phyloP scores from a whole-genome alignment of 2,797 vertebrate species.

The Garrulus glandarius region DNA sequence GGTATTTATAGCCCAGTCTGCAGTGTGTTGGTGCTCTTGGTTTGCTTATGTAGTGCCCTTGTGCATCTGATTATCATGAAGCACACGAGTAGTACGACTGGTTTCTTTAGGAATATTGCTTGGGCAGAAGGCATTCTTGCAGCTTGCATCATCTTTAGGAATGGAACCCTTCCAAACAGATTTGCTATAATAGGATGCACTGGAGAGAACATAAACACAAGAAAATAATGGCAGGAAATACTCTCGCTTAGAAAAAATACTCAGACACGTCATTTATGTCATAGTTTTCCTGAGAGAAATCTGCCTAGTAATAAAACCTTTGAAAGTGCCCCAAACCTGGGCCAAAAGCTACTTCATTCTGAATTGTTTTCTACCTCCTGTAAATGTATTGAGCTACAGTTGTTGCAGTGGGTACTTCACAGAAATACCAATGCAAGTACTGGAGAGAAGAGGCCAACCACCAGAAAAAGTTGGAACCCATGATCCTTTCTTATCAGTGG shows the following conservation, averaged over 20 bases:
- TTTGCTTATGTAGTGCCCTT: background rate
- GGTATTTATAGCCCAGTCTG: background rate
- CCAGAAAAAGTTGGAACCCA: background rate
- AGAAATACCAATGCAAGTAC: background rate
- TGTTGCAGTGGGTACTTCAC: background rate
- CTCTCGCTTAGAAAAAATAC: slow-evolving; percentile 27
- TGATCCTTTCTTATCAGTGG: background rate
- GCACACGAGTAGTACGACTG: accelerated
- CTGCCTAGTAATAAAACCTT: background rate
- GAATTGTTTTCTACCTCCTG: background rate
- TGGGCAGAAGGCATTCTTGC: slow-evolving; percentile 6
- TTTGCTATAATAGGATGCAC: slow-evolving; percentile 26
- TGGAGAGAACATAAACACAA: slow-evolving; percentile 24
- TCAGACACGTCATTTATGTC: background rate
- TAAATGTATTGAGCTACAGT: background rate
- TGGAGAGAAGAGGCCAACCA: background rate
- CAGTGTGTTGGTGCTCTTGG: background rate
- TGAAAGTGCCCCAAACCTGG: background rate
- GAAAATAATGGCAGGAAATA: slow-evolving; percentile 59
- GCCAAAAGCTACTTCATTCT: background rate
- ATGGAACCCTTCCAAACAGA: background rate
- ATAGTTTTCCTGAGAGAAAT: slow-evolving; percentile 16
- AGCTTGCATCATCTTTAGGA: background rate
- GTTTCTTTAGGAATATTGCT: background rate
- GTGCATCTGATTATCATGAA: background rate